phyloP scores from a whole-genome alignment of 2,888 invertebrate species.

The Furcula furcula region DNA sequence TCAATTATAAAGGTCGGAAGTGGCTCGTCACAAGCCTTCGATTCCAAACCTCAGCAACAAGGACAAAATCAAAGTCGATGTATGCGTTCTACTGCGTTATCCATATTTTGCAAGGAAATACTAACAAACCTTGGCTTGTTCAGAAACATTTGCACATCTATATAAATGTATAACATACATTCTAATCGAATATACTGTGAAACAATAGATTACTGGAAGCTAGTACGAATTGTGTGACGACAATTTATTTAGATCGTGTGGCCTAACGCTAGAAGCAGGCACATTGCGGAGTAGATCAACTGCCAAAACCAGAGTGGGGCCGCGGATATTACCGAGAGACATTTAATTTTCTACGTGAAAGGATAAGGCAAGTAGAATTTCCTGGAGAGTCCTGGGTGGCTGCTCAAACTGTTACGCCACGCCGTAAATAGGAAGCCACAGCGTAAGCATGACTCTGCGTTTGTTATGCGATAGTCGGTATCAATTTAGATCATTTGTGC shows the following conservation, averaged over 20 bases:
- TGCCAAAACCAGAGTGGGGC: slow-evolving; percentile 69
- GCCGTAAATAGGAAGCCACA: slow-evolving; percentile 46
- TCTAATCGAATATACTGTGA: too few species aligned
- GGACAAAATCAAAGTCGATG: too few species aligned
- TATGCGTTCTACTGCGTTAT: too few species aligned
- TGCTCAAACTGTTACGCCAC: slow-evolving; percentile 63
- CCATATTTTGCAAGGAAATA: too few species aligned
- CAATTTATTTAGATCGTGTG: slow-evolving; percentile 33
- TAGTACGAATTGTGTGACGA: slow-evolving; percentile 19
- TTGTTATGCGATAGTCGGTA: slow-evolving; percentile 26
- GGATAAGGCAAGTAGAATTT: slow-evolving; percentile 75
- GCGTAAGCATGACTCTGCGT: slow-evolving; percentile 31
- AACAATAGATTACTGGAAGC: slow-evolving; percentile 13
- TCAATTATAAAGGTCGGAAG: too few species aligned
- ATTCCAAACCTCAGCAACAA: too few species aligned
- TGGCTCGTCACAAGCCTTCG: too few species aligned
- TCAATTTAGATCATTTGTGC: too few species aligned
- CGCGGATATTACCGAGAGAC: slow-evolving; percentile 76
- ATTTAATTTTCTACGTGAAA: slow-evolving; percentile 81
- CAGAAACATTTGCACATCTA: too few species aligned
- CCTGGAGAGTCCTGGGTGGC: slow-evolving; percentile 57
- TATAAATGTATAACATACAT: too few species aligned
- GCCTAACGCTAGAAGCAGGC: slow-evolving; percentile 35
- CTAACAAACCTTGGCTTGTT: too few species aligned
- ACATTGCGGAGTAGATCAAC: slow-evolving; percentile 55